Conservation (phyloP, 2,888 invertebrate species). For the Macrosiphum euphorbiae region DNA sequence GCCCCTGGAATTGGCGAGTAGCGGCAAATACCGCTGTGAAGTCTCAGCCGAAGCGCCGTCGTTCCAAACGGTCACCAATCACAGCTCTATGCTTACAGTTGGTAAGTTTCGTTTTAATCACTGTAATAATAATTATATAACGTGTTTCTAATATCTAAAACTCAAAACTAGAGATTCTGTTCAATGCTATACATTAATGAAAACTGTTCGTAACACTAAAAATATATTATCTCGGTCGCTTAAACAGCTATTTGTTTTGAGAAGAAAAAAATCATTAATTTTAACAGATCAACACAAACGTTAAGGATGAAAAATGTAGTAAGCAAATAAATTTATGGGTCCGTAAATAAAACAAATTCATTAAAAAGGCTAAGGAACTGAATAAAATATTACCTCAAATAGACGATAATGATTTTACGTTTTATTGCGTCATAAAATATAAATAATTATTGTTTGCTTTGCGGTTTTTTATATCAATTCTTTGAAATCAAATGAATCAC, state of each 20-base stretch:
- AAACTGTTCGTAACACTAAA: not conserved
- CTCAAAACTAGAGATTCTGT: not conserved
- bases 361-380: not conserved
- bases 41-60: constrained; percentile 71
- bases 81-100: constrained; percentile 70
- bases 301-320: not conserved
- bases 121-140: not conserved
- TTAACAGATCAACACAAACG: not conserved
- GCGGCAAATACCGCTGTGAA: constrained; percentile 71
- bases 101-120: constrained; percentile 68
- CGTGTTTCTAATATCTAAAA: not conserved
- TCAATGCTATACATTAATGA: not conserved
- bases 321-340: not conserved
- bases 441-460: constrained; percentile 36
- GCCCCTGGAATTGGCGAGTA: constrained; percentile 67
- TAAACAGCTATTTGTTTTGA: not conserved
- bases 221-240: not conserved
- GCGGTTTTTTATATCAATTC: not conserved
- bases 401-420: constrained; percentile 41
- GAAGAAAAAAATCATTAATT: not conserved
- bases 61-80: constrained; percentile 70
- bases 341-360: constrained; percentile 25
- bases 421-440: constrained; percentile 33
- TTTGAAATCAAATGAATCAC: not conserved
- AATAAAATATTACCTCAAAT: constrained; percentile 3